Base-by-base conservation (phyloP, 1,140 invertebrate species). In the Laodelphax striatellus region DNA sequence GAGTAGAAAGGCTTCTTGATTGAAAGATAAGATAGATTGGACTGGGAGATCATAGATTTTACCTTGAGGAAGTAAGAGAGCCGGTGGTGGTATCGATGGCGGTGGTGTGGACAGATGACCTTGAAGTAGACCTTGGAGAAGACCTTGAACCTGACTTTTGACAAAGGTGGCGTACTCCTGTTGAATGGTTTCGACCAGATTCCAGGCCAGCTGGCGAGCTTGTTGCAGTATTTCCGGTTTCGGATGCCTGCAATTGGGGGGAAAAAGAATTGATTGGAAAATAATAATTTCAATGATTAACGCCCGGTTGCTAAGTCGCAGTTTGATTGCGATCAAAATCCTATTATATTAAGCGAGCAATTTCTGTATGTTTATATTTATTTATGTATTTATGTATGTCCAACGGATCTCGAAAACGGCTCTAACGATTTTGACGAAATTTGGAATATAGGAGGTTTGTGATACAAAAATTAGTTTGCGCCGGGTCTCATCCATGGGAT, bases 171-270 rank as follows among this genome's bases (percentile, higher is more conserved):
- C 80, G 67, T 86, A 78, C 69, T 88, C 86, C 57, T 85, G 82
- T 66, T 87, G 82, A 75, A 90, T 84, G 34, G 87, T 90, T 75
- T 89, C 85, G 59, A 90, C 86, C 34, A 90, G 76, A 74, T 89
- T 89, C 64, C 83, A 80, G 14, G 85, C 84, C 59, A 90, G 70
- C 57, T 85, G 81, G 71, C 86, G 82, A 21, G 86, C 87, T 64
- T 82, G 82, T 63, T 86, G 80, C 19, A 89, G 71, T n/a, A 82
- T 81, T 62, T 85, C 79, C 19, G 79, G 74, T 67, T 81, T 81
- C 13, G 81, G 77, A 76, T 89, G 86, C 62, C 82, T 84, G 67
- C 11, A 71, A 71, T 61, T 22, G 10, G 54, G 22, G 58, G 53
- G 22, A 54, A 53, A 52, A 13, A n/a, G n/a, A 31, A 17, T 24